Percentiles rank a stretch among this genome's conserved stretches.
phyloP scores from a whole-genome alignment of 2,797 vertebrate genomes.

The Chaunax sp. region DNA sequence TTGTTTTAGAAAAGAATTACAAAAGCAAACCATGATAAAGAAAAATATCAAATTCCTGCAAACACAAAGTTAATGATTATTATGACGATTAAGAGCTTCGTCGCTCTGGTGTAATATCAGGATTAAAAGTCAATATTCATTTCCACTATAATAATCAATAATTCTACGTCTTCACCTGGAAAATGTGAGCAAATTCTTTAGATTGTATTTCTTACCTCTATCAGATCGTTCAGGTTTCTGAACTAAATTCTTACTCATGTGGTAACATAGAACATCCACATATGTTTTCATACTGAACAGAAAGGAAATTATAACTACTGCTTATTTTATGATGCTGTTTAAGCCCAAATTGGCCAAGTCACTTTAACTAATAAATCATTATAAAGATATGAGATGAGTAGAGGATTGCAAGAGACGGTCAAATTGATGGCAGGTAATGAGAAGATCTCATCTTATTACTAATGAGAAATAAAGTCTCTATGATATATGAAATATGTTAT shows the following conservation, averaged over 20 bases:
- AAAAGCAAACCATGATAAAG: conserved; percentile 41
- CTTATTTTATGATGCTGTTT: no score
- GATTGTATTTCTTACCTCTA: not conserved
- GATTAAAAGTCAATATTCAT: conserved; percentile 28
- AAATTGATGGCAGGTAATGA: no score
- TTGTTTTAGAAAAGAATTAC: conserved; percentile 49
- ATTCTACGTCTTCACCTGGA: not conserved
- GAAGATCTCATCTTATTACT: no score
- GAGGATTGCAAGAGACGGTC: no score
- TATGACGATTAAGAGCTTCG: conserved; percentile 17
- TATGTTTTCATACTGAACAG: no score
- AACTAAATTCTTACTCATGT: not conserved
- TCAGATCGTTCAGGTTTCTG: not conserved
- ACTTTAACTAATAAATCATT: no score
- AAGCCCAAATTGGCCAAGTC: no score
- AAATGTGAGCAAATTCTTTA: not conserved
- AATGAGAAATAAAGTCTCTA: no score
- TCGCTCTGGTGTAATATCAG: conserved; percentile 31
- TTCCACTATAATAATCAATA: not conserved
- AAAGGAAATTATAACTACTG: no score
- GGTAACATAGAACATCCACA: no score
- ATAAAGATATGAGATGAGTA: no score
- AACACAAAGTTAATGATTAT: conserved; percentile 20
- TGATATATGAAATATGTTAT: no score
- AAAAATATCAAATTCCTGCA: conserved; percentile 8